Conservation (phyloP, 2,797 vertebrate genomes). For the Ctenopoma kingsleyae region DNA sequence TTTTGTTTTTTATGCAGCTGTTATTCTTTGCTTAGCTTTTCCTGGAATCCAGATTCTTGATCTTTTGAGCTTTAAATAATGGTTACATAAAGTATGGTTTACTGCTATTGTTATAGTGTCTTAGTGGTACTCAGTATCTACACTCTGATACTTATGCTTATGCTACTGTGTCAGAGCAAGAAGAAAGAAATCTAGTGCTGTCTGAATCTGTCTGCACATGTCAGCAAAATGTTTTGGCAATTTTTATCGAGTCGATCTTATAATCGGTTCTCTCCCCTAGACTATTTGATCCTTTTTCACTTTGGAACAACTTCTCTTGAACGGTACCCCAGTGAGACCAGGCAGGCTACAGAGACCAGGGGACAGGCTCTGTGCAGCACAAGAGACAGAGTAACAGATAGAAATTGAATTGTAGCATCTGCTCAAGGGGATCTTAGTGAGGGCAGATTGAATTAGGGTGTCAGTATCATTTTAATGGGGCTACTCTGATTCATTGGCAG, state of each 20-base stretch:
- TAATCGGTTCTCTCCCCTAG: conserved; percentile 31
- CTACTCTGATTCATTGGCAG: conserved; percentile 69
- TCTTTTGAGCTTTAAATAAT: conserved; percentile 20
- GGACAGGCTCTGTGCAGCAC: conserved; percentile 55
- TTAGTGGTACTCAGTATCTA: conserved; percentile 5
- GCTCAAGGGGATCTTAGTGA: conserved; percentile 72
- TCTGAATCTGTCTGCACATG: conserved; percentile 46
- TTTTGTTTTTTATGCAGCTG: background rate
- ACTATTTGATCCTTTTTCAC: conserved; percentile 38
- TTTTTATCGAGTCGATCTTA: conserved; percentile 53
- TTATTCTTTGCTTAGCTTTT: background rate
- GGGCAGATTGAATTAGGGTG: conserved; percentile 79
- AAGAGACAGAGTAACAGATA: conserved; percentile 69
- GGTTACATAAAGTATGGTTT: conserved; percentile 18
- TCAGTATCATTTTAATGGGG: conserved; percentile 77
- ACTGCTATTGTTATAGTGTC: background rate
- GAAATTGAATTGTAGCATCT: conserved; percentile 79
- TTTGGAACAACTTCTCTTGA: conserved; percentile 46
- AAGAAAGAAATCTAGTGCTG: conserved; percentile 14
- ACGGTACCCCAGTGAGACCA: conserved; percentile 36
- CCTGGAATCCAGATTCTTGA: conserved; percentile 13
- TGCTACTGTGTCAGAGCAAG: conserved; percentile 8
- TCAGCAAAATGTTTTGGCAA: conserved; percentile 40
- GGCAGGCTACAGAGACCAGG: conserved; percentile 54
- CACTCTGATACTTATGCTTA: background rate